Conservation (phyloP, 2,797 vertebrate species). For the Nyctibius grandis region DNA sequence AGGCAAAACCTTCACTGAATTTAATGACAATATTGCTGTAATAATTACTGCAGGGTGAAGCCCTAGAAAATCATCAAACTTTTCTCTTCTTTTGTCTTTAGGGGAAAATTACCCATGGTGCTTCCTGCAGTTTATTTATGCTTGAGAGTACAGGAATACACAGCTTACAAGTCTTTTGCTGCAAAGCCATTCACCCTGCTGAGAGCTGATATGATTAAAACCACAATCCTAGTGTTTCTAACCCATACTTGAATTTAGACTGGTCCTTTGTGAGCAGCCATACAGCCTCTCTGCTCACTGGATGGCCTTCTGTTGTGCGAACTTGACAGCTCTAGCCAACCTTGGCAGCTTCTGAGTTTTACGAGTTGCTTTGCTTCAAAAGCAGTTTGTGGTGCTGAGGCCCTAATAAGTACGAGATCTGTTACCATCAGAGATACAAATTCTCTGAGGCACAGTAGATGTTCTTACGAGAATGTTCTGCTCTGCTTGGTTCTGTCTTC, state of each 20-base stretch:
- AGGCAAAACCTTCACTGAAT: constrained; percentile 10
- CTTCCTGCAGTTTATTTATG: not conserved
- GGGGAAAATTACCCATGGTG: not conserved
- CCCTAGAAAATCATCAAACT: not conserved
- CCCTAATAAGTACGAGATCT: constrained; percentile 27
- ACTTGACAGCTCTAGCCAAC: not conserved
- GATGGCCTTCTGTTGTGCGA: not conserved
- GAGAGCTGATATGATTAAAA: not conserved
- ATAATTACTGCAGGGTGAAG: not conserved
- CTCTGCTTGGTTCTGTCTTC: constrained; percentile 45
- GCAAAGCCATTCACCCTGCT: not conserved
- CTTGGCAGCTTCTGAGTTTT: constrained; percentile 15
- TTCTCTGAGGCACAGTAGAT: constrained; percentile 33
- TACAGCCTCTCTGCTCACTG: not conserved
- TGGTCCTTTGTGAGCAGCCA: not conserved
- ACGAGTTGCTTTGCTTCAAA: constrained; percentile 31
- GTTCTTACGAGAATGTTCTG: constrained; percentile 49
- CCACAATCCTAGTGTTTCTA: not conserved
- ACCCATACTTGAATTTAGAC: not conserved
- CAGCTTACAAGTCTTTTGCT: not conserved
- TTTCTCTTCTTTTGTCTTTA: not conserved
- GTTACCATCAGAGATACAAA: constrained; percentile 57
- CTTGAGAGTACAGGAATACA: not conserved
- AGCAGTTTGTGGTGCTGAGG: not conserved
- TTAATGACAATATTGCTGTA: not conserved